These are phyloP conservation scores for Papilio elwesi DNA, from an alignment of 2,888 invertebrate species.

Conservation along the genomic window DNA sequence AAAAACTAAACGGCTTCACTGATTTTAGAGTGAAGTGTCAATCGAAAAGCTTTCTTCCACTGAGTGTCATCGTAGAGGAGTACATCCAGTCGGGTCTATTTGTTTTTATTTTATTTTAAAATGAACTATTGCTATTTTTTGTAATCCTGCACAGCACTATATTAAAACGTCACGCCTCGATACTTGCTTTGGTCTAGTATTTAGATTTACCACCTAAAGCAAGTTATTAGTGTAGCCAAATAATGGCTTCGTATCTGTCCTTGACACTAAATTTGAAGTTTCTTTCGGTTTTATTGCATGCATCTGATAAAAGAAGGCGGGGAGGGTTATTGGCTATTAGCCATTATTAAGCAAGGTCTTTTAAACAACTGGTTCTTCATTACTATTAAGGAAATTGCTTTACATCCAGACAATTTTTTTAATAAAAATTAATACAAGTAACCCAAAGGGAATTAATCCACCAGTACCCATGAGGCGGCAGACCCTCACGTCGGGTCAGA, in stretches of 20 bases:
- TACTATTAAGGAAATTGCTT: background rate
- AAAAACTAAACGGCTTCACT: no score
- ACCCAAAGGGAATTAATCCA: background rate
- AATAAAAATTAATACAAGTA: background rate
- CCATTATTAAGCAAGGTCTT: slow-evolving; percentile 1
- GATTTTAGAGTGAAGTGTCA: no score
- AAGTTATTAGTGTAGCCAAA: background rate
- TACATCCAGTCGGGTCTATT: no score
- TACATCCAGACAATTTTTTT: background rate
- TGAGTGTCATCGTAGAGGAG: no score
- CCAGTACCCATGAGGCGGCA: background rate
- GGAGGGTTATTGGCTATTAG: background rate
- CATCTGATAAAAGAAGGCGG: background rate
- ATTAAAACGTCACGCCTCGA: no score
- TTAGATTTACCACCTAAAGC: background rate
- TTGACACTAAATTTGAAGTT: background rate
- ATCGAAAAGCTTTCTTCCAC: no score
- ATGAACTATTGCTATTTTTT: no score
- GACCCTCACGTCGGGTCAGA: background rate
- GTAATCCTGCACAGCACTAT: no score
- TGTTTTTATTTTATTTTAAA: no score
- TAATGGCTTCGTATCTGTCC: background rate
- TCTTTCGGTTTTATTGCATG: background rate
- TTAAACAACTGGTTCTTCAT: background rate
- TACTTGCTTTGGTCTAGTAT: no score